These are phyloP conservation scores for Enteromius fasciolatus DNA, from an alignment of 2,797 vertebrate genomes.

Conservation along the genomic window DNA sequence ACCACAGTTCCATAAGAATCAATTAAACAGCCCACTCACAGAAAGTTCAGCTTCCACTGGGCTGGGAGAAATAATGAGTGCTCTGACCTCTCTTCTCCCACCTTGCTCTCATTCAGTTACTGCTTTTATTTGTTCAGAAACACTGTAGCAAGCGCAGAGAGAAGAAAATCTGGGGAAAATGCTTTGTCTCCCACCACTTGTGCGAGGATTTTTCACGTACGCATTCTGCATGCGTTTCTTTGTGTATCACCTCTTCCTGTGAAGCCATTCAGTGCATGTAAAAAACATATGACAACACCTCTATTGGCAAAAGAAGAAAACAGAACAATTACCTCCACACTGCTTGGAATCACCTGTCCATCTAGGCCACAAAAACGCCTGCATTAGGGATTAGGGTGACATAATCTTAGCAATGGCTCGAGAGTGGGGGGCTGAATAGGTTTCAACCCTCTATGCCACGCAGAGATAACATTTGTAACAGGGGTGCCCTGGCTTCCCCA, in stretches of 20 bases:
- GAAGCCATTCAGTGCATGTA: conserved; percentile 59
- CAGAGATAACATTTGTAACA: conserved; percentile 86
- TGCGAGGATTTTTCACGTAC: background rate
- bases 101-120: conserved; percentile 62
- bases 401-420: conserved; percentile 83
- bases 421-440: conserved; percentile 81
- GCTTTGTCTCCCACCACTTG: conserved; percentile 33
- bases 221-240: conserved; percentile 20
- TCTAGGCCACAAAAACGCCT: conserved; percentile 78
- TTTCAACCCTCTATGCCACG: conserved; percentile 82
- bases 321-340: conserved; percentile 76
- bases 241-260: conserved; percentile 43
- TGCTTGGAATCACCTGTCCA: conserved; percentile 82
- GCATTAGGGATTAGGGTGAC: conserved; percentile 85
- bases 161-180: conserved; percentile 24
- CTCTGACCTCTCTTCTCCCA: conserved; percentile 64
- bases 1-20: conserved; percentile 76
- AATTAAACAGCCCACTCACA: conserved; percentile 80
- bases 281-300: conserved; percentile 72
- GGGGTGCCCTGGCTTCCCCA: conserved; percentile 79
- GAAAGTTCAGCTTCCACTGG: conserved; percentile 69
- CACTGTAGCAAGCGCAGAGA: conserved; percentile 28
- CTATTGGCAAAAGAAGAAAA: conserved; percentile 75
- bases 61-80: conserved; percentile 62
- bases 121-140: conserved; percentile 56